Conservation (phyloP, 2,797 vertebrate species). For the Lutjanus campechanus region DNA sequence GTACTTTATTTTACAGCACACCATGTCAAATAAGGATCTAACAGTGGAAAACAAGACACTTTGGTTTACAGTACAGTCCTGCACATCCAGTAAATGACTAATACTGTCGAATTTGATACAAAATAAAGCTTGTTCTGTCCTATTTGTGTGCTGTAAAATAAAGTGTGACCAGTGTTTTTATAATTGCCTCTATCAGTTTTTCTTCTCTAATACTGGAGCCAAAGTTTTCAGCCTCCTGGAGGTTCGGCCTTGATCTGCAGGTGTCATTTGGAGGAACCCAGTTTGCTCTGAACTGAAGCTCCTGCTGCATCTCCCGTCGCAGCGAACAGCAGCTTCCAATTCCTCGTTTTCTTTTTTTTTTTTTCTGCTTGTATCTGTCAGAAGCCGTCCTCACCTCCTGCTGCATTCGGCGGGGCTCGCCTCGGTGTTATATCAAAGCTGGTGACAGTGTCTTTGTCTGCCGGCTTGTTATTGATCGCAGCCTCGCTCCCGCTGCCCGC, state of each 20-base stretch:
- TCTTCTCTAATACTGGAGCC: neutral
- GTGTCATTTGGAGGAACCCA: neutral
- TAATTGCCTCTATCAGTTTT: neutral
- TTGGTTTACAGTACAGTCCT: too few relatives aligned
- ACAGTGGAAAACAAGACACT: too few relatives aligned
- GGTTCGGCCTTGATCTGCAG: constrained; percentile 5
- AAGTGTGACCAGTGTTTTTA: neutral
- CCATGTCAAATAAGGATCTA: too few relatives aligned
- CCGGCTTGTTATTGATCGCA: constrained; percentile 59
- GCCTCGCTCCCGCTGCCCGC: constrained; percentile 12
- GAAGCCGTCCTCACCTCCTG: constrained; percentile 32
- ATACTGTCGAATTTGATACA: too few relatives aligned
- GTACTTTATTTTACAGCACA: too few relatives aligned
- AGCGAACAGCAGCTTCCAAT: constrained; percentile 16
- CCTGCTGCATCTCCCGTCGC: constrained; percentile 6
- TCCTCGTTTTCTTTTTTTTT: neutral
- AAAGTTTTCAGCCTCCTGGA: constrained; percentile 10
- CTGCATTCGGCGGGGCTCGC: constrained; percentile 32
- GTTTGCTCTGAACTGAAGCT: constrained; percentile 6
- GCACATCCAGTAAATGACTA: too few relatives aligned
- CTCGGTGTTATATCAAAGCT: constrained; percentile 32
- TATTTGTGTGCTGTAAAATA: too few relatives aligned
- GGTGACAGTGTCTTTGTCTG: constrained; percentile 55
- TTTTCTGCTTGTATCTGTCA: neutral
- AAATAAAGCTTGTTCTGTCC: too few relatives aligned